Evolutionary conservation across 1,140 invertebrate species (phyloP).

Genomic region (Sarcophaga peregrina): DNA sequence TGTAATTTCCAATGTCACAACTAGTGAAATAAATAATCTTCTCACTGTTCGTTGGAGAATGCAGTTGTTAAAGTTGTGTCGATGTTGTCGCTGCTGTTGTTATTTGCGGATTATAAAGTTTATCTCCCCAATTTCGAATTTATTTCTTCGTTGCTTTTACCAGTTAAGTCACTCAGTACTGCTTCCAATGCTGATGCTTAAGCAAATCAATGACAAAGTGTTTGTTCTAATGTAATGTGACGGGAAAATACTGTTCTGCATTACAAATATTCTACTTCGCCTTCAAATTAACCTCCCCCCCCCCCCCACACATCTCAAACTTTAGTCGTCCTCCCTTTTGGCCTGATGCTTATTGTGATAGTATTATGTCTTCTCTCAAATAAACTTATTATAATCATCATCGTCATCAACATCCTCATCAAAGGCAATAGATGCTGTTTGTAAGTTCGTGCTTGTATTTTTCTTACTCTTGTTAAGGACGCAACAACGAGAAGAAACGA

Average conservation of each 20-base stretch:
- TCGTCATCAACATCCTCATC: slow-evolving; percentile 12
- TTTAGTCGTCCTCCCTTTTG: background rate
- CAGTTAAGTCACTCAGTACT: too few species aligned
- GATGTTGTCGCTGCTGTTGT: background rate
- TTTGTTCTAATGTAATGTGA: slow-evolving; percentile 45
- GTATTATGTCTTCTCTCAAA: slow-evolving; percentile 28
- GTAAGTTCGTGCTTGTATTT: background rate
- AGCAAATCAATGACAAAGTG: slow-evolving; percentile 45
- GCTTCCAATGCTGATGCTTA: slow-evolving; percentile 24
- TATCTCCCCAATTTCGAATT: background rate
- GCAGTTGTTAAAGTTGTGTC: background rate
- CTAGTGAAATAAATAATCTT: slow-evolving; percentile 30
- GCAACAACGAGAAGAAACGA: background rate
- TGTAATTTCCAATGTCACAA: slow-evolving; percentile 29
- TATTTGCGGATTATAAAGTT: slow-evolving; percentile 16
- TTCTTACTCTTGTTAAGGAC: background rate
- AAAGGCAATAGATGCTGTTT: slow-evolving; percentile 26
- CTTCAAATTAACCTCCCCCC: background rate
- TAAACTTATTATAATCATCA: slow-evolving; percentile 39
- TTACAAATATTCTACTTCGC: slow-evolving; percentile 22
- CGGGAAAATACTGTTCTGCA: slow-evolving; percentile 37
- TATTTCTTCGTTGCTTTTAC: slow-evolving; percentile 4
- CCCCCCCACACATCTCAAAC: background rate
- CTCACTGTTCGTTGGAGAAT: background rate
- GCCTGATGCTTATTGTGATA: background rate